Percentiles rank a stretch among this genome's conserved stretches.
Conservation (phyloP, 2,888 invertebrate species). For the Callyntrura sp. region DNA sequence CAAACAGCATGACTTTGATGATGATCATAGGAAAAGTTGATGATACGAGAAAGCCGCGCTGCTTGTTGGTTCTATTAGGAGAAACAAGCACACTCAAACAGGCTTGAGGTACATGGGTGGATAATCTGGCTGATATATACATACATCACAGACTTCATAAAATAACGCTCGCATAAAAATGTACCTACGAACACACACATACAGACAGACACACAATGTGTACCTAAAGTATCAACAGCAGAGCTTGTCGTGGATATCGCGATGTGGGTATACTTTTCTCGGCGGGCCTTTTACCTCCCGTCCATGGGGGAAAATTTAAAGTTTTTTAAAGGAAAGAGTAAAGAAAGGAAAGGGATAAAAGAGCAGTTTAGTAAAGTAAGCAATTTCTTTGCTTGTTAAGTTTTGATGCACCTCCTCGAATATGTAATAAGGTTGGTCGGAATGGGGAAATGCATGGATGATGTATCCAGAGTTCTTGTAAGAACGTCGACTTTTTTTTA, state of each 20-base stretch:
- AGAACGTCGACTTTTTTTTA: no score
- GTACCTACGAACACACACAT: no score
- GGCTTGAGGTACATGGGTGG: not conserved
- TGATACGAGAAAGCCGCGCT: not conserved
- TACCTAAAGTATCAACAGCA: not conserved
- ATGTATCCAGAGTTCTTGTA: no score
- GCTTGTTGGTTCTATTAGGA: not conserved
- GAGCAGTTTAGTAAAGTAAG: constrained; percentile 59
- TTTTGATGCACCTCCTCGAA: constrained; percentile 68
- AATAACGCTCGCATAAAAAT: no score
- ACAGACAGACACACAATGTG: no score
- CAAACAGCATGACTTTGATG: not conserved
- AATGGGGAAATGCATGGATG: not conserved
- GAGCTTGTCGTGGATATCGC: not conserved
- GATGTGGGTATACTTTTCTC: constrained; percentile 51
- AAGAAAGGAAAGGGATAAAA: constrained; percentile 49
- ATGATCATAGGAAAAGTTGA: not conserved
- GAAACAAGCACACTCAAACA: not conserved
- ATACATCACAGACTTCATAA: no score
- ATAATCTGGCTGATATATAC: no score
- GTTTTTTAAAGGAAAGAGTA: constrained; percentile 41
- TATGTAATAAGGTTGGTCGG: constrained; percentile 50
- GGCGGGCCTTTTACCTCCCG: constrained; percentile 60
- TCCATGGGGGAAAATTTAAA: constrained; percentile 66
- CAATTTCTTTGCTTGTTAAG: constrained; percentile 71